A percentile compares a stretch with the other conserved stretches of the same genome.
phyloP scores from a whole-genome alignment of 2,113 vertebrate genomes.

The Ursus arctos region DNA sequence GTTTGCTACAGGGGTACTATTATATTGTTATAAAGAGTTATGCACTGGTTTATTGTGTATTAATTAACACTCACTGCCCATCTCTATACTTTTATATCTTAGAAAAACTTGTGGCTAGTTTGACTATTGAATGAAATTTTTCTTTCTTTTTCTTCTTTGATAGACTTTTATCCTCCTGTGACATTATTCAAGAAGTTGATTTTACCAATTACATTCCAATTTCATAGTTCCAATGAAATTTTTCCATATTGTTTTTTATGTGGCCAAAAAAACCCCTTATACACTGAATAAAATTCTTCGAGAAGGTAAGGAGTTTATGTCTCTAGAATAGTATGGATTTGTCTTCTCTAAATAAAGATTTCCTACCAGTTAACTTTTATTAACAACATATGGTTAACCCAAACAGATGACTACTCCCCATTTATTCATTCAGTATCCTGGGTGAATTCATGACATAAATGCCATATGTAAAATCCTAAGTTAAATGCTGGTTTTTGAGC shows the following conservation, averaged over 20 bases:
- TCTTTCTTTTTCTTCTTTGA: background rate
- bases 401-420: background rate
- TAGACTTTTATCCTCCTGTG: background rate
- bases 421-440: background rate
- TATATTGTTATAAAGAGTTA: background rate
- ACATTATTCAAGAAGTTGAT: conserved; percentile 17
- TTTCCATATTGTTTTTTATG: conserved; percentile 20
- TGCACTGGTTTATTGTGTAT: background rate
- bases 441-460: background rate
- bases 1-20: background rate
- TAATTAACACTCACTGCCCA: background rate
- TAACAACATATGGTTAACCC: background rate
- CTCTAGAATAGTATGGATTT: background rate
- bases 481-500: background rate
- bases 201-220: background rate
- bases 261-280: background rate
- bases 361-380: background rate
- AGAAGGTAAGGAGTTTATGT: background rate
- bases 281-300: background rate
- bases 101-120: background rate
- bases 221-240: background rate
- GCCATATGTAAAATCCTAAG: background rate
- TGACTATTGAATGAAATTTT: background rate
- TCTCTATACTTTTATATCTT: background rate
- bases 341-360: background rate